phyloP scores from a whole-genome alignment of 2,888 invertebrate species.

The Metalampra italica region DNA sequence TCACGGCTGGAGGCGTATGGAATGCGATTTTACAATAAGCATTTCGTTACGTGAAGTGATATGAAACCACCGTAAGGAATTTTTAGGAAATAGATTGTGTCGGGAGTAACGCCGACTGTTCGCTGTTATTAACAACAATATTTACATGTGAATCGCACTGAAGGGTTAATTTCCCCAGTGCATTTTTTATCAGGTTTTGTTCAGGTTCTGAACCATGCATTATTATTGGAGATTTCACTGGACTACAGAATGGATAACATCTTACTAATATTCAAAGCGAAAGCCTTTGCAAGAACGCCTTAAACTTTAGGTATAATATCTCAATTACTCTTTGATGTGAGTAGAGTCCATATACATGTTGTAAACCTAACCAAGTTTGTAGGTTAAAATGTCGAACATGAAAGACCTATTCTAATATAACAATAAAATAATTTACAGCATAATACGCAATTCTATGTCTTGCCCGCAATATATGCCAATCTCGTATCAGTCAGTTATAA shows the following conservation, averaged over 20 bases:
- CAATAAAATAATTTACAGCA: constrained; percentile 15
- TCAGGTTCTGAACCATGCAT: too few species aligned
- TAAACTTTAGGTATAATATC: too few species aligned
- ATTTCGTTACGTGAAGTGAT: constrained; percentile 27
- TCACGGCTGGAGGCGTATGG: constrained; percentile 18
- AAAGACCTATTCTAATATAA: constrained; percentile 1
- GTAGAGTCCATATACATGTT: neutral
- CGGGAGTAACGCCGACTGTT: neutral
- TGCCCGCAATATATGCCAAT: constrained; percentile 17
- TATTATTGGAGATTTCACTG: too few species aligned
- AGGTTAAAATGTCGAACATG: constrained; percentile 7
- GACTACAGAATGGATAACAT: too few species aligned
- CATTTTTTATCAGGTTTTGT: too few species aligned
- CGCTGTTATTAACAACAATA: too few species aligned
- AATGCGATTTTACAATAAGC: constrained; percentile 32
- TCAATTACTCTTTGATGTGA: too few species aligned
- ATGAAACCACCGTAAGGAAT: constrained; percentile 24
- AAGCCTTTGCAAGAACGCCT: too few species aligned
- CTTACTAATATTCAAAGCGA: too few species aligned
- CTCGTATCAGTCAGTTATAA: constrained; percentile 22
- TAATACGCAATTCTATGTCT: neutral
- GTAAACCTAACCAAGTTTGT: constrained; percentile 2
- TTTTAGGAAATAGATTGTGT: constrained; percentile 13
- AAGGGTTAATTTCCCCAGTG: too few species aligned
- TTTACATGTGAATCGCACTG: too few species aligned